phyloP scores from a whole-genome alignment of 2,113 vertebrate genomes.

The Grantiella picta region DNA sequence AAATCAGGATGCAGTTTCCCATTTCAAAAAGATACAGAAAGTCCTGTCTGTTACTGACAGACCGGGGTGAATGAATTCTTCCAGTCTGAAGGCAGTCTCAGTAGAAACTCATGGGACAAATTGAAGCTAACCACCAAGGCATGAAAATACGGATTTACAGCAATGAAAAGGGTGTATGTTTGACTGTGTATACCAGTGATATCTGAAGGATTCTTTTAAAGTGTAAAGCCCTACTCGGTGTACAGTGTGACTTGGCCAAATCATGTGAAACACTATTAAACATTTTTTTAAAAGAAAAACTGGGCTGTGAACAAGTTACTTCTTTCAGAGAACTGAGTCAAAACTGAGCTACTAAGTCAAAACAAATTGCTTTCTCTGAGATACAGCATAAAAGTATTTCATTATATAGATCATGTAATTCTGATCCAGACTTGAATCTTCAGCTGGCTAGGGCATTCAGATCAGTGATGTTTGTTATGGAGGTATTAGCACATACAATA shows the following conservation, averaged over 20 bases:
- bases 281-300: not conserved
- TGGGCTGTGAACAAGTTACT: not conserved
- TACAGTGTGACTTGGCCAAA: not conserved
- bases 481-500: not conserved
- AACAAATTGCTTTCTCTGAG: not conserved
- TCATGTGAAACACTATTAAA: not conserved
- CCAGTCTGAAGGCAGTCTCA: not conserved
- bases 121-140: not conserved
- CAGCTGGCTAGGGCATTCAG: not conserved
- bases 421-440: not conserved
- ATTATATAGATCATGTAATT: not conserved
- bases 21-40: not conserved
- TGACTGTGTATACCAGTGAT: not conserved
- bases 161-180: not conserved
- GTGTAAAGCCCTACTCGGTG: not conserved
- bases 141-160: not conserved
- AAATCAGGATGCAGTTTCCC: not conserved
- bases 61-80: not conserved
- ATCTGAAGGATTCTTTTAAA: not conserved
- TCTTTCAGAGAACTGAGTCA: not conserved
- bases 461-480: not conserved
- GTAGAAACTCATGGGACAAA: not conserved
- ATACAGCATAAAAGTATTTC: not conserved
- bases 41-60: not conserved
- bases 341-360: not conserved